Evolutionary conservation across 2,888 invertebrate genomes (phyloP).

Genomic region (Rotaria magnacalcarata): DNA sequence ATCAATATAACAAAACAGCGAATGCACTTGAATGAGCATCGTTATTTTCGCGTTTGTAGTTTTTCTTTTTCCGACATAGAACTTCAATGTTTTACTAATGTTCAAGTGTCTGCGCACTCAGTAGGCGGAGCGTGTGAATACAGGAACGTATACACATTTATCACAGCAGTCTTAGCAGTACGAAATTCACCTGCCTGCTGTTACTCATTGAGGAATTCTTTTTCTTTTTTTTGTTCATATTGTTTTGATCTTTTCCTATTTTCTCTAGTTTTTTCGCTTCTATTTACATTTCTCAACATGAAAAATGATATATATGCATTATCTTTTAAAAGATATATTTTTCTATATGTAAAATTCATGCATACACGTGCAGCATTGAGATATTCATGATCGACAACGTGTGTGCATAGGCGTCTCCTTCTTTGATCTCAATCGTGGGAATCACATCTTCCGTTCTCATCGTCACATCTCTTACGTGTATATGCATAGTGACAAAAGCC

Average conservation of each 20-base stretch:
- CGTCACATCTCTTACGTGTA: constrained; percentile 16
- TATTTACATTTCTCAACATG: constrained; percentile 14
- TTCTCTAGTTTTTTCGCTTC: not conserved
- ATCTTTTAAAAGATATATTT: not conserved
- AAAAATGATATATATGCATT: not conserved
- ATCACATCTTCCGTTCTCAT: constrained; percentile 20
- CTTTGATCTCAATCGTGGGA: constrained; percentile 26
- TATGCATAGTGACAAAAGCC: constrained; percentile 21
- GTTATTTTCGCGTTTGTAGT: not conserved
- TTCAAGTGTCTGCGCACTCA: not conserved
- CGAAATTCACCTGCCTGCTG: constrained; percentile 2
- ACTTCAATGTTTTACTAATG: constrained; percentile 15
- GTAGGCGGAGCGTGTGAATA: constrained; percentile 9
- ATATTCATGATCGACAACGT: not conserved
- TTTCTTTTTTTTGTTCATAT: not conserved
- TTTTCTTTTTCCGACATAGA: not conserved
- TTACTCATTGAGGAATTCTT: not conserved
- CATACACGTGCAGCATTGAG: not conserved
- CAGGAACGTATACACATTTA: not conserved
- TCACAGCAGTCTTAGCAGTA: not conserved
- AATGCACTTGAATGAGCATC: not conserved
- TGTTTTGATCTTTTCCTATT: not conserved
- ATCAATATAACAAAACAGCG: not conserved
- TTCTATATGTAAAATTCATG: not conserved
- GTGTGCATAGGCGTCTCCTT: not conserved